Conservation (phyloP, 2,113 vertebrate species). For the Amphilophus citrinellus region DNA sequence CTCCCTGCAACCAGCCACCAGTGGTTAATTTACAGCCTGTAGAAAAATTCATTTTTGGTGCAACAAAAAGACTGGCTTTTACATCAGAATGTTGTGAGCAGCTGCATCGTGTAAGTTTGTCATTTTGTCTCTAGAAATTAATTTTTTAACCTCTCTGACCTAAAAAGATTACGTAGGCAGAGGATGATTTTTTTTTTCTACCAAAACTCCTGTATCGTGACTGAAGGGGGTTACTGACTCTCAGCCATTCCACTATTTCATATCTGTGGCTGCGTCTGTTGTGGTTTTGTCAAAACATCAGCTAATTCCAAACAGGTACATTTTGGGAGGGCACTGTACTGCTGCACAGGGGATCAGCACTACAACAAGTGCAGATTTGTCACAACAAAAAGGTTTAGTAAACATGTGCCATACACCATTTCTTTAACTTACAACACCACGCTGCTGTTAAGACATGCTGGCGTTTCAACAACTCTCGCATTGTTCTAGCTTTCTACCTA, state of each 20-base stretch:
- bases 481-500: neutral
- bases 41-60: neutral
- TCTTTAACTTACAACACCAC: neutral
- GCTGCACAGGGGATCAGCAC: neutral
- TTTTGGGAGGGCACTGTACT: neutral
- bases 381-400: neutral
- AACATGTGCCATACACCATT: neutral
- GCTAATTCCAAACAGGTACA: neutral
- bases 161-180: too few species aligned
- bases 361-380: neutral
- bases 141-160: too few species aligned
- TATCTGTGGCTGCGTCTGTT: neutral
- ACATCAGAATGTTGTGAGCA: too few species aligned
- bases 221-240: neutral
- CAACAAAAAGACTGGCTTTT: neutral
- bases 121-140: too few species aligned
- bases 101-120: too few species aligned
- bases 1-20: neutral
- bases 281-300: neutral
- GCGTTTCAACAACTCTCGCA: neutral
- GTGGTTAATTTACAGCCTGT: neutral
- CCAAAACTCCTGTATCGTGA: too few species aligned
- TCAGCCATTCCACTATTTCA: neutral
- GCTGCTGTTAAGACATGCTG: neutral
- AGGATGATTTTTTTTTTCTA: too few species aligned